These are phyloP conservation scores for Pseudomyrmex cubaensis DNA, from an alignment of 1,140 invertebrate species.

Conservation along the genomic window DNA sequence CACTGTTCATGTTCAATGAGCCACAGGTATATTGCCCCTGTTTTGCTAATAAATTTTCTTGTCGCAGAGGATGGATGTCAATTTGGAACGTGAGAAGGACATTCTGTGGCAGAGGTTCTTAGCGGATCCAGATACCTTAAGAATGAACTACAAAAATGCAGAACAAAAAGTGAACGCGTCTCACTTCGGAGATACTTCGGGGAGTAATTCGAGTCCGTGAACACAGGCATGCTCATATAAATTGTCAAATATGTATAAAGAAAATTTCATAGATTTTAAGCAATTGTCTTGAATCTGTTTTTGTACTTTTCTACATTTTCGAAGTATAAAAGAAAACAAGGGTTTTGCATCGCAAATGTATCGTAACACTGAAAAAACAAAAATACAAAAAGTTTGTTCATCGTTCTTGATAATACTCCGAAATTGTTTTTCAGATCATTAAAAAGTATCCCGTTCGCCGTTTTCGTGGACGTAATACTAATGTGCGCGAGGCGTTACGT, in stretches of 20 bases:
- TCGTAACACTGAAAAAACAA: too few relatives aligned
- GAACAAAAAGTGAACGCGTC: constrained; percentile 44
- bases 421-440: neutral
- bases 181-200: constrained; percentile 24
- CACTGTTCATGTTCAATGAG: neutral
- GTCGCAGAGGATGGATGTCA: constrained; percentile 75
- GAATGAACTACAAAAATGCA: constrained; percentile 73
- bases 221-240: neutral
- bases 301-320: constrained; percentile 16
- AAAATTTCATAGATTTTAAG: neutral
- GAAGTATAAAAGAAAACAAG: neutral
- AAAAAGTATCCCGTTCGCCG: neutral
- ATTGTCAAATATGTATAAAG: neutral
- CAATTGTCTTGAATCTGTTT: neutral
- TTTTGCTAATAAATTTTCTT: constrained; percentile 35
- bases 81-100: constrained; percentile 76
- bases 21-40: neutral
- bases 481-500: constrained; percentile 1
- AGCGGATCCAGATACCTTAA: constrained; percentile 76
- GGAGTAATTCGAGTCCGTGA: constrained; percentile 9
- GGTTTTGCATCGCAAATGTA: neutral
- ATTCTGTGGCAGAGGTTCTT: constrained; percentile 78
- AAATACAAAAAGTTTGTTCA: neutral
- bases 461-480: constrained; percentile 9
- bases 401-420: neutral